Evolutionary conservation across 2,888 invertebrate species (phyloP).

Genomic region (Acholoe squamosa): DNA sequence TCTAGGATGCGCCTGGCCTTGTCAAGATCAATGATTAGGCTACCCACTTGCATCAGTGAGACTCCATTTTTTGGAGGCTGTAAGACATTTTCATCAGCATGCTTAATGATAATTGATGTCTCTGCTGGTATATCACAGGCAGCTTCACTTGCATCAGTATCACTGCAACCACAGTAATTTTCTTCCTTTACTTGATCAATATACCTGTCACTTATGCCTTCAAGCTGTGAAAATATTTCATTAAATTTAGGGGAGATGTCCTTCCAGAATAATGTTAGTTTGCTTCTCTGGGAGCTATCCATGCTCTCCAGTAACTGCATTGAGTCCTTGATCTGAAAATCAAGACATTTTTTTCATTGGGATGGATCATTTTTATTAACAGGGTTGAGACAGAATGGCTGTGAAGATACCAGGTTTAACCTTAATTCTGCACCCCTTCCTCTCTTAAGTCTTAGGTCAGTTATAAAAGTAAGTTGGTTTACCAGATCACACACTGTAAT

Average conservation of each 20-base stretch:
- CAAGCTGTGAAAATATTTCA: neutral
- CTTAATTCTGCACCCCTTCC: no score
- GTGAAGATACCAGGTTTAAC: no score
- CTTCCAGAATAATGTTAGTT: neutral
- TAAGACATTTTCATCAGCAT: neutral
- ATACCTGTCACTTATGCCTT: neutral
- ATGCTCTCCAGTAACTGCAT: neutral
- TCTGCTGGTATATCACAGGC: neutral
- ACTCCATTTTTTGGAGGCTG: neutral
- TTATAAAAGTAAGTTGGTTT: no score
- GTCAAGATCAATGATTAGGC: no score
- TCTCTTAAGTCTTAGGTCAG: no score
- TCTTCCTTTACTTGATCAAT: neutral
- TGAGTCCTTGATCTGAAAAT: conserved; percentile 11
- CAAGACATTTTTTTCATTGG: no score
- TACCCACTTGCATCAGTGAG: no score
- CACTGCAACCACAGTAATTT: no score
- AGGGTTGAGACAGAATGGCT: no score
- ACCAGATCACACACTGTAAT: no score
- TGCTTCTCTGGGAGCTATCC: neutral
- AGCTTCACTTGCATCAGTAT: neutral
- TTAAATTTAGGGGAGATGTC: neutral
- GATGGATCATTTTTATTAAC: no score
- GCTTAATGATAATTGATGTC: neutral
- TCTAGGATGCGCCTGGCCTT: neutral